Percentiles rank a stretch among this genome's conserved stretches.
Evolutionary conservation across 2,113 vertebrate species (phyloP).

Genomic region (Leptobrachium leishanense): DNA sequence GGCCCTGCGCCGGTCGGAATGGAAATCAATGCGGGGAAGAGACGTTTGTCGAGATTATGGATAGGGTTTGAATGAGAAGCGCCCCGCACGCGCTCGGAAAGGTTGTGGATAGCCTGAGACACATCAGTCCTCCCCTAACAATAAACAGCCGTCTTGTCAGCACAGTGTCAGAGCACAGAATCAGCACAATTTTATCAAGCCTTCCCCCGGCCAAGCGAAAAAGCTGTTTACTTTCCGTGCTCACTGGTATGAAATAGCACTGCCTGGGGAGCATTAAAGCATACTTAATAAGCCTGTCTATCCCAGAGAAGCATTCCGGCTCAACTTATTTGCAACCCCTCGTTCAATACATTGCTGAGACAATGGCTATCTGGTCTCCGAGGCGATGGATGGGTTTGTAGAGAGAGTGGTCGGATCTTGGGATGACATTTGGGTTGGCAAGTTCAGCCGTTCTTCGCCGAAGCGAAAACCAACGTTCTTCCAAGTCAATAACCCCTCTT

Average conservation of each 20-base stretch:
- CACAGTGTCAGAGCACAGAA: constrained; percentile 36
- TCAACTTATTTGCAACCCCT: constrained; percentile 17
- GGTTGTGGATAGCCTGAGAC: neutral
- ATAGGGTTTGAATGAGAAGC: constrained; percentile 25
- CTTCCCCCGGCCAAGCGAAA: constrained; percentile 23
- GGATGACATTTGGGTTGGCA: neutral
- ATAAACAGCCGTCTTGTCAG: constrained; percentile 47
- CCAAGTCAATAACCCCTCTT: no score
- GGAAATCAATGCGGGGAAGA: constrained; percentile 43
- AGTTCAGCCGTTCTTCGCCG: no score
- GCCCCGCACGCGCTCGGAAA: constrained; percentile 6
- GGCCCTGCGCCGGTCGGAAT: constrained; percentile 32
- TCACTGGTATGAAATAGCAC: constrained; percentile 34
- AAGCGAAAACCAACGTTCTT: no score
- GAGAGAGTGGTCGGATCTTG: neutral
- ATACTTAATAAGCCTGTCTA: constrained; percentile 46
- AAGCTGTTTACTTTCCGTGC: constrained; percentile 25
- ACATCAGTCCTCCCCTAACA: constrained; percentile 34
- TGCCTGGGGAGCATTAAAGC: constrained; percentile 44
- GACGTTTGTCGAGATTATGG: constrained; percentile 51
- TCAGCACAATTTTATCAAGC: constrained; percentile 54
- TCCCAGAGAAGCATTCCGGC: constrained; percentile 13
- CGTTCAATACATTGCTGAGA: neutral
- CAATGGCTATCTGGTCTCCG: neutral
- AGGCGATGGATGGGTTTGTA: neutral